A percentile compares a stretch with the other conserved stretches of the same genome.
Conservation (phyloP, 2,113 vertebrate species). For the Miniopterus natalensis region DNA sequence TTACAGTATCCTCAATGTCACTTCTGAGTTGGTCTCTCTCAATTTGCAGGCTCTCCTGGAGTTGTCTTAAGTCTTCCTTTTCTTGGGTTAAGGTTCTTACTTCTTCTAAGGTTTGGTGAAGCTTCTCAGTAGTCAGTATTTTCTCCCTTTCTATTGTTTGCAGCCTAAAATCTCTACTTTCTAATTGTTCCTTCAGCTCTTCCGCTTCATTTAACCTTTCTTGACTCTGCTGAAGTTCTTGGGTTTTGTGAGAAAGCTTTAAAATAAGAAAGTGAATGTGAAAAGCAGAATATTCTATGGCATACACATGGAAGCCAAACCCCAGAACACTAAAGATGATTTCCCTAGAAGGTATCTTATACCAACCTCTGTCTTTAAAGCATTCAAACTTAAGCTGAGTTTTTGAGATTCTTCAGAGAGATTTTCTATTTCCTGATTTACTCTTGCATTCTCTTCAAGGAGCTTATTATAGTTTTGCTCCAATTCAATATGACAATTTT, state of each 20-base stretch:
- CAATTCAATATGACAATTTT: slow-evolving; percentile 75
- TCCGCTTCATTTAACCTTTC: slow-evolving; percentile 78
- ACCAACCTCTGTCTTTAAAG: slow-evolving; percentile 85
- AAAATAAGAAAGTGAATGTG: slow-evolving; percentile 1
- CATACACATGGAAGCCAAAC: neutral
- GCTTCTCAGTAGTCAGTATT: slow-evolving; percentile 69
- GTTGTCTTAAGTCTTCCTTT: slow-evolving; percentile 81
- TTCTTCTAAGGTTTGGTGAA: slow-evolving; percentile 77
- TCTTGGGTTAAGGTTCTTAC: slow-evolving; percentile 80
- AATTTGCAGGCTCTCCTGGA: slow-evolving; percentile 77
- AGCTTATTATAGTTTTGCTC: slow-evolving; percentile 73
- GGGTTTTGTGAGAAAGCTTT: slow-evolving; percentile 81
- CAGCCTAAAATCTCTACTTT: slow-evolving; percentile 31
- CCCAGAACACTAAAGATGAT: neutral
- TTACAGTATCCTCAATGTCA: slow-evolving; percentile 86
- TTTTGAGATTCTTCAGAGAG: slow-evolving; percentile 79
- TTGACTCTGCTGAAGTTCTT: slow-evolving; percentile 83
- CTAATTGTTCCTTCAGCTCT: slow-evolving; percentile 80
- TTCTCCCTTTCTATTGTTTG: slow-evolving; percentile 76
- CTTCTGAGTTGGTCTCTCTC: slow-evolving; percentile 86
- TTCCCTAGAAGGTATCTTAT: slow-evolving; percentile 31
- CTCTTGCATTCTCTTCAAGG: slow-evolving; percentile 81
- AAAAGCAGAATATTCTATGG: neutral
- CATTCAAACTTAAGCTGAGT: slow-evolving; percentile 72
- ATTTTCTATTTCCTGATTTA: slow-evolving; percentile 80